Conservation (phyloP, 1,140 invertebrate genomes). For the Brachionus asplanchnoidis region DNA sequence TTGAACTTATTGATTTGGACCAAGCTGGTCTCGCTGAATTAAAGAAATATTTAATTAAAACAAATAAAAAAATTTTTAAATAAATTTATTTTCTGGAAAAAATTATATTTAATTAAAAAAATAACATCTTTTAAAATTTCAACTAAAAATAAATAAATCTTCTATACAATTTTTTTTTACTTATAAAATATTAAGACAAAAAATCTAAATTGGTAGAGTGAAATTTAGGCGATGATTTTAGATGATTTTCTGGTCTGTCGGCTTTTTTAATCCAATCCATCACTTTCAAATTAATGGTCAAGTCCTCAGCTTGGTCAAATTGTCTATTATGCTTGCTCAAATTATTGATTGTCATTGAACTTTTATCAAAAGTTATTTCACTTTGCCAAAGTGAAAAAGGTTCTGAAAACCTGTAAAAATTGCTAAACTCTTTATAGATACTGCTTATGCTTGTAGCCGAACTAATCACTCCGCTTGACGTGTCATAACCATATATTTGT, state of each 20-base stretch:
- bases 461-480: neutral
- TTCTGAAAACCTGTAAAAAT: neutral
- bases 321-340: neutral
- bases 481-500: neutral
- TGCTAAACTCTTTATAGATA: conserved; percentile 6
- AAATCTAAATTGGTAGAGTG: conserved; percentile 7
- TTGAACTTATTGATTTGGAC: neutral
- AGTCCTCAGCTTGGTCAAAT: neutral
- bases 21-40: neutral
- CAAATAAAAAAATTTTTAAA: neutral
- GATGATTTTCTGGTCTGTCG: neutral
- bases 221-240: neutral
- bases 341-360: neutral
- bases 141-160: neutral
- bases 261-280: neutral
- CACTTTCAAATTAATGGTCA: neutral
- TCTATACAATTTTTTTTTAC: neutral
- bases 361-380: neutral
- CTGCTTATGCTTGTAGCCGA: conserved; percentile 6
- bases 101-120: neutral
- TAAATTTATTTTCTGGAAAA: neutral
- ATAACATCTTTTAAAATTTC: neutral
- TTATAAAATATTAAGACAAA: neutral
- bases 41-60: neutral
- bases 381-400: neutral